phyloP scores from a whole-genome alignment of 2,797 vertebrate species.

The Sebastes wilsoni region DNA sequence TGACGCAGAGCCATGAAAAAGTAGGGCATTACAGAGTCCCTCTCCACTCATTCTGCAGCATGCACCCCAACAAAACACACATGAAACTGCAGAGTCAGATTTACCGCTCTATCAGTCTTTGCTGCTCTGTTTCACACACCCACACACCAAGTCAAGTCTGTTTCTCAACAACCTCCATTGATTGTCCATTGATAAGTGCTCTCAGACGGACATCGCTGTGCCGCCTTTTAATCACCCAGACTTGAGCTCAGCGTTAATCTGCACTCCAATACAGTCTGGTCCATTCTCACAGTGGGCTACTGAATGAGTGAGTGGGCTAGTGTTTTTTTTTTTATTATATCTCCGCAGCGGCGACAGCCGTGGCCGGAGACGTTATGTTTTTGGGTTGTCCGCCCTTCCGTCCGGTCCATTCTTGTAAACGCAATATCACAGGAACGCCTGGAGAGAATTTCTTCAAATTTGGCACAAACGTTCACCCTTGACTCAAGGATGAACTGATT shows the following conservation, averaged over 20 bases:
- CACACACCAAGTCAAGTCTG: not conserved
- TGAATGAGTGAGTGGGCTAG: not conserved
- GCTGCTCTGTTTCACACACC: not conserved
- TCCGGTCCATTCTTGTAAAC: too few relatives aligned
- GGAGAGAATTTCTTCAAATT: too few relatives aligned
- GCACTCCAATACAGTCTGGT: not conserved
- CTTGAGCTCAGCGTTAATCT: constrained; percentile 30
- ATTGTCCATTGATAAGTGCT: constrained; percentile 9
- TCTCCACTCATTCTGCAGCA: constrained; percentile 19
- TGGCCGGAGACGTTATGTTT: too few relatives aligned
- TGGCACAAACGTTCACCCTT: too few relatives aligned
- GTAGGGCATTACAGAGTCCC: constrained; percentile 61
- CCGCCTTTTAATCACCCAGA: constrained; percentile 44
- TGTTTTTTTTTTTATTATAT: not conserved
- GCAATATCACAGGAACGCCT: too few relatives aligned
- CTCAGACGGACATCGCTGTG: constrained; percentile 3
- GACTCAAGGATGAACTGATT: too few relatives aligned
- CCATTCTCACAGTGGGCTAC: not conserved
- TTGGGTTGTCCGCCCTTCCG: accelerated
- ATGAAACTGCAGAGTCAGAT: constrained; percentile 37
- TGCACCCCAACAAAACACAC: constrained; percentile 42
- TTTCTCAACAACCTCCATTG: constrained; percentile 16
- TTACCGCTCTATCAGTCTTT: constrained; percentile 7
- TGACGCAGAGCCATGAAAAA: constrained; percentile 51
- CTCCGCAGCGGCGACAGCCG: too few relatives aligned